Evolutionary conservation across 2,113 vertebrate genomes (phyloP), one percentile per base, ranked within the genome.

Genomic region (Brienomyrus longianalis): DNA sequence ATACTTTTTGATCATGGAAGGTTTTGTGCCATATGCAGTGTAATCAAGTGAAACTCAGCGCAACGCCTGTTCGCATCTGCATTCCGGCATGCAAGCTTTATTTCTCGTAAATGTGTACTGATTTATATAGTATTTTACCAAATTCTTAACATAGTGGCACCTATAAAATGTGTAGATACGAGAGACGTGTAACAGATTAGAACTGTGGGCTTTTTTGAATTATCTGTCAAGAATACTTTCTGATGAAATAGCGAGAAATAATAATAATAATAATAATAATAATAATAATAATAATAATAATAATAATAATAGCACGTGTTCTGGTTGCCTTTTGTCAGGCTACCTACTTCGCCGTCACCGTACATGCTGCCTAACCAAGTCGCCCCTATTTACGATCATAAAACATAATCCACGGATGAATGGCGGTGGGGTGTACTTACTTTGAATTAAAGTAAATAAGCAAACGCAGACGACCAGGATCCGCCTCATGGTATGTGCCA

Each of bases 401-500:
- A 70, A 31, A 70, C 62, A 31, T 70, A 31, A 70, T 27, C 62
- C 62, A 70, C 62, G 62, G n/a, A 70, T 31, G n/a, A 31, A 70
- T 70, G 13, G n/a, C 62, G 62, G 27, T 27, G 62, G 11, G 27
- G 19, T 83, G 48, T 90, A 95, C 95, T 95, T 93, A 96, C 95
- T 93, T 89, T 93, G 91, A 66, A 94, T 59, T 74, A 95, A 89
- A 89, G 90, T 90, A 90, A 95, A 62, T 27, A 95, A 77, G 92
- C 84, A 95, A 85, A 91, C 92, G 91, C 95, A 90, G 83, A 94
- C 84, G 89, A 91, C 54, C 23, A 95, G 90, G 91, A 88, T 88
- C 87, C 91, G 91, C 90, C 87, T 94, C 95, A 96, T 96, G 92
- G 77, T 87, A 91, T 77, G 88, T 91, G 94, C 86, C 93, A 92